Evolutionary conservation across 2,797 vertebrate genomes (phyloP).

Genomic region (Acipenser ruthenus): DNA sequence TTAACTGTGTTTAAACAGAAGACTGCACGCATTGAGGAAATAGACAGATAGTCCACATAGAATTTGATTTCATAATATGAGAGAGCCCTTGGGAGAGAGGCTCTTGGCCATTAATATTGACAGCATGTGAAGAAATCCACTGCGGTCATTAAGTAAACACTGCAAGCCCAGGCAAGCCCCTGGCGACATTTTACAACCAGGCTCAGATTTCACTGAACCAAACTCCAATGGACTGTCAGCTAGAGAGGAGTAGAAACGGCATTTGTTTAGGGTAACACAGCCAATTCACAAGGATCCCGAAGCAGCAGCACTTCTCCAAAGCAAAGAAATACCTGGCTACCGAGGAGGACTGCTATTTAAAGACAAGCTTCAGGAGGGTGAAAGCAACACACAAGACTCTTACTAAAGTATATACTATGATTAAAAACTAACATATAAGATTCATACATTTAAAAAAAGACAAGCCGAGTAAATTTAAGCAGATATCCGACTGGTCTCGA

Average conservation of each 20-base stretch:
- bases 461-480: not conserved
- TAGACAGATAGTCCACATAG: no score
- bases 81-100: no score
- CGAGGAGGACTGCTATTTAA: no score
- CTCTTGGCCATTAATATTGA: no score
- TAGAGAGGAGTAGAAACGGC: not conserved
- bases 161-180: slow-evolving; percentile 8
- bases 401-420: not conserved
- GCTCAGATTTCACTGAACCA: not conserved
- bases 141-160: not conserved
- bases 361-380: not conserved
- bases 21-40: no score
- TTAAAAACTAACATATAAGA: not conserved
- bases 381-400: not conserved
- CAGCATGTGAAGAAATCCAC: no score
- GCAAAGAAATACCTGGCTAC: no score
- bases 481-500: not conserved
- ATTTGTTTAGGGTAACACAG: slow-evolving; percentile 7
- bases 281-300: slow-evolving; percentile 3
- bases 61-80: no score
- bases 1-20: no score
- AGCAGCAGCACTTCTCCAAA: slow-evolving; percentile 2
- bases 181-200: not conserved
- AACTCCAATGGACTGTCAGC: not conserved
- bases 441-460: not conserved